Percentiles rank a stretch among this genome's conserved stretches.
Conservation (phyloP, 2,888 invertebrate genomes). For the Bombylius major region DNA sequence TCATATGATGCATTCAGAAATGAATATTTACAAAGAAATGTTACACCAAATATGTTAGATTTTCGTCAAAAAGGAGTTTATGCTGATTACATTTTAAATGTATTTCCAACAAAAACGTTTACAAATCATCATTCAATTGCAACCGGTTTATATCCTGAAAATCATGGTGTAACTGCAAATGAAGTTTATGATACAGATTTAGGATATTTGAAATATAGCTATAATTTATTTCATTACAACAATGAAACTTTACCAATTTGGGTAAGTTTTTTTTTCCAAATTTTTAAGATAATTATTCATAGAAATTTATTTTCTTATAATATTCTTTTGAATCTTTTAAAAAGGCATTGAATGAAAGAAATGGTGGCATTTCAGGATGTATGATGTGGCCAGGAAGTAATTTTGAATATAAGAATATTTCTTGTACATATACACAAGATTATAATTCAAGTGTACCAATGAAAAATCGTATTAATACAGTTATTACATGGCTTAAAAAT, state of each 20-base stretch:
- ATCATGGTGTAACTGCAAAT: conserved; percentile 56
- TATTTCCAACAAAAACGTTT: conserved; percentile 59
- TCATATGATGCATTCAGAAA: conserved; percentile 55
- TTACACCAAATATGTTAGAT: conserved; percentile 45
- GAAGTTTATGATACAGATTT: conserved; percentile 40
- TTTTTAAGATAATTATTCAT: background rate
- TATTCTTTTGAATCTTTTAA: background rate
- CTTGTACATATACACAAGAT: conserved; percentile 35
- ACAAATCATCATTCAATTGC: conserved; percentile 62
- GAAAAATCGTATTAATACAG: conserved; percentile 43
- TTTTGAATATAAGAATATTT: conserved; percentile 39
- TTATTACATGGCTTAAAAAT: conserved; percentile 42
- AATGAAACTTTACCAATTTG: conserved; percentile 44
- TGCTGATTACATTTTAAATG: conserved; percentile 45
- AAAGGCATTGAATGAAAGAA: conserved; percentile 45
- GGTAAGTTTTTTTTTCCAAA: conserved; percentile 31
- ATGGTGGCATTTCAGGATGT: conserved; percentile 44
- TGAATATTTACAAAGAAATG: conserved; percentile 47
- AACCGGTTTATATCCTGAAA: conserved; percentile 54
- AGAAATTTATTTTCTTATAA: too few species aligned
- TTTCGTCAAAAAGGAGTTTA: conserved; percentile 44
- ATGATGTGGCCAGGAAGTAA: conserved; percentile 60
- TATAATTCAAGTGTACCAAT: conserved; percentile 38
- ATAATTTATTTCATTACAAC: conserved; percentile 44
- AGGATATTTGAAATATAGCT: conserved; percentile 26